These are phyloP conservation scores for Metridium senile DNA, from an alignment of 92 coral and sea anemone species.

Conservation along the genomic window DNA sequence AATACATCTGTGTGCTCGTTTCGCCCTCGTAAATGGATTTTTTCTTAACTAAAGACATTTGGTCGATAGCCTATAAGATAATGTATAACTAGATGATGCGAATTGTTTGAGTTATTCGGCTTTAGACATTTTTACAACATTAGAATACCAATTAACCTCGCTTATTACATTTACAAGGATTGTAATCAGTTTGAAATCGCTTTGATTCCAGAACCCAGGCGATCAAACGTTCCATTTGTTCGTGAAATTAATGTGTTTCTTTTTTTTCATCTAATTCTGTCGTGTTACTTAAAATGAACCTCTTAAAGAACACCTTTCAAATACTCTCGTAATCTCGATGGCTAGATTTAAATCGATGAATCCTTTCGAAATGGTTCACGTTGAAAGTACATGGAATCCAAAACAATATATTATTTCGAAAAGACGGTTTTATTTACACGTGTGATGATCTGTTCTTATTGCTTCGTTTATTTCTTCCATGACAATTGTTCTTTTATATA, in stretches of 20 bases:
- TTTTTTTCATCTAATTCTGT: background rate
- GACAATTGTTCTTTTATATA: background rate
- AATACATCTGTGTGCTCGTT: constrained; percentile 30
- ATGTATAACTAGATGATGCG: background rate
- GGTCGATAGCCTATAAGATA: background rate
- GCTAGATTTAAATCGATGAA: background rate
- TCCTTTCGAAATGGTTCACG: too few relatives aligned
- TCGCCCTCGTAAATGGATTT: background rate
- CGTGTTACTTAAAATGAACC: background rate
- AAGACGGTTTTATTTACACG: background rate
- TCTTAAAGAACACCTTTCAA: constrained; percentile 1
- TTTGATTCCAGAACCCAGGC: background rate
- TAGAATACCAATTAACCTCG: constrained; percentile 15
- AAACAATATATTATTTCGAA: background rate
- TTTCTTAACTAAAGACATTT: background rate
- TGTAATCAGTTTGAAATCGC: constrained; percentile 13
- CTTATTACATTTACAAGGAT: constrained; percentile 14
- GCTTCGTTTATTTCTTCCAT: background rate
- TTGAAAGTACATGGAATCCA: too few relatives aligned
- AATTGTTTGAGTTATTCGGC: background rate
- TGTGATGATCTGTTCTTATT: constrained; percentile 1
- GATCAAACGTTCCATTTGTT: constrained; percentile 12
- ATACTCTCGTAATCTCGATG: background rate
- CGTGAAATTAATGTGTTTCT: background rate
- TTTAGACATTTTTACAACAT: constrained; percentile 10